These are phyloP conservation scores for Rhopalosiphum maidis DNA, from an alignment of 1,140 invertebrate genomes.

Conservation along the genomic window DNA sequence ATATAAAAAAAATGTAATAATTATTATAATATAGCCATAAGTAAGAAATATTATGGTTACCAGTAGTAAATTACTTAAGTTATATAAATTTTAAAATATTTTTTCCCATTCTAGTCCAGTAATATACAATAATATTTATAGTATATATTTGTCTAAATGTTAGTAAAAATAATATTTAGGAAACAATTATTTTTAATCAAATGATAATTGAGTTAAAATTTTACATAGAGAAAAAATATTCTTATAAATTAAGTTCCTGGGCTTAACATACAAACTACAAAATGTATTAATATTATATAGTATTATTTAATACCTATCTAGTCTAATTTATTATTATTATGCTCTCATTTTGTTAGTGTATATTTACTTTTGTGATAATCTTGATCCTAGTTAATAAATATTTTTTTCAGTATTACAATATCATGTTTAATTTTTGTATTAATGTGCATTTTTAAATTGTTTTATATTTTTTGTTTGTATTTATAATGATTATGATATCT, in stretches of 20 bases:
- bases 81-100: neutral
- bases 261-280: neutral
- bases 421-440: neutral
- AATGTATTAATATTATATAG: neutral
- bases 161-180: neutral
- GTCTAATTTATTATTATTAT: constrained; percentile 28
- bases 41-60: neutral
- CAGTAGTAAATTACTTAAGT: neutral
- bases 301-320: neutral
- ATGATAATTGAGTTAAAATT: neutral
- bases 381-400: constrained; percentile 11
- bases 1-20: neutral
- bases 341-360: neutral
- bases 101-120: neutral
- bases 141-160: neutral
- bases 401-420: neutral
- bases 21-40: neutral
- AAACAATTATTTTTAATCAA: neutral
- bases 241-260: neutral
- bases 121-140: neutral
- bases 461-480: neutral
- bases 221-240: neutral
- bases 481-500: neutral
- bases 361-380: constrained; percentile 14
- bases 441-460: neutral